Conservation (phyloP, 2,113 vertebrate genomes). For the Pseudopodoces humilis region DNA sequence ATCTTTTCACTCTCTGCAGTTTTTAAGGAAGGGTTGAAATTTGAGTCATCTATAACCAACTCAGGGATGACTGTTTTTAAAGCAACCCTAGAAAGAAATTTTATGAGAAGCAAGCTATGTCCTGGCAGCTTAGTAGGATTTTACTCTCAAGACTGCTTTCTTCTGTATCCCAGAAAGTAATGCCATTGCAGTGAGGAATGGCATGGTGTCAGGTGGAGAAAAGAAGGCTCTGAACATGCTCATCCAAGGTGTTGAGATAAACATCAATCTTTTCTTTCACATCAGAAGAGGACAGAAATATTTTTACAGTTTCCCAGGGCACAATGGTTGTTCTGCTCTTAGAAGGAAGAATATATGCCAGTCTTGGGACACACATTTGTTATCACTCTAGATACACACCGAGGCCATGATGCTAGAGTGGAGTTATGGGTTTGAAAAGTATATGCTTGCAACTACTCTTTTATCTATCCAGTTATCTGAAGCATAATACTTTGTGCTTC, state of each 20-base stretch:
- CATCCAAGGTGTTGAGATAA: neutral
- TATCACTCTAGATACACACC: neutral
- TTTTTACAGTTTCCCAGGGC: neutral
- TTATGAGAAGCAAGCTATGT: neutral
- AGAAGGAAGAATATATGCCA: neutral
- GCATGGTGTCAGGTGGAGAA: neutral
- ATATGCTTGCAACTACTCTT: neutral
- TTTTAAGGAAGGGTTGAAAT: conserved; percentile 3
- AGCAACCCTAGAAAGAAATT: neutral
- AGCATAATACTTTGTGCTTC: neutral
- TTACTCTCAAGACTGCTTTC: neutral
- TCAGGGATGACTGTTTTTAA: neutral
- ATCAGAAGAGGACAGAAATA: neutral
- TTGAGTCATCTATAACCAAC: neutral
- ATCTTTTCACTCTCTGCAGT: neutral
- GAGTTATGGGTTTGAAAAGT: neutral
- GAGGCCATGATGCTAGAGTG: neutral
- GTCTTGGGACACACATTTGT: neutral
- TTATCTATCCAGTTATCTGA: neutral
- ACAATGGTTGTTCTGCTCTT: neutral
- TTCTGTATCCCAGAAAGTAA: neutral
- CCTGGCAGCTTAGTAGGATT: neutral
- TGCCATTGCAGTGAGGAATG: neutral
- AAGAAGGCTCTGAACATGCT: neutral
- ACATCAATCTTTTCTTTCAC: neutral